Evolutionary conservation across 2,797 vertebrate genomes (phyloP).

Genomic region (Cryptoprocta ferox): DNA sequence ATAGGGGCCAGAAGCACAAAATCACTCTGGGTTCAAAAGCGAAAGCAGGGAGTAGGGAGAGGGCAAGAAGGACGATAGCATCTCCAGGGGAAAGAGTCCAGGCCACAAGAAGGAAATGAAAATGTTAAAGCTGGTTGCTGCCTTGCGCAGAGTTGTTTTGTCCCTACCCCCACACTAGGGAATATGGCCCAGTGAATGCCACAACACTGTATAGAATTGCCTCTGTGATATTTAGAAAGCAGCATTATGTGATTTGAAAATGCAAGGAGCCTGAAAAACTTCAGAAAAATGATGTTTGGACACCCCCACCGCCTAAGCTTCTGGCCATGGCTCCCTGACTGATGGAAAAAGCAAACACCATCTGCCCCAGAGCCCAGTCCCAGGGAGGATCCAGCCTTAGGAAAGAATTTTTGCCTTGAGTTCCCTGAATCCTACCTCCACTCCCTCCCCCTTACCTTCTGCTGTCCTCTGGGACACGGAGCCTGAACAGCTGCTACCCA

Average conservation of each 20-base stretch:
- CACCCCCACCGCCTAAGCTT: neutral
- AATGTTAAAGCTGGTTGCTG: neutral
- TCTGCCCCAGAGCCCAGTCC: conserved; percentile 38
- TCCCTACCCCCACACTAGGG: neutral
- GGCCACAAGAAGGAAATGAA: neutral
- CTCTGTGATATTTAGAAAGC: neutral
- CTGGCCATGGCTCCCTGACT: neutral
- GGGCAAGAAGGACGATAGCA: neutral
- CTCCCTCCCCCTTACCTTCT: conserved; percentile 54
- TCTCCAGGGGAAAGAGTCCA: neutral
- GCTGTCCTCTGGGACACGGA: conserved; percentile 54
- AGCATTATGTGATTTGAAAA: neutral
- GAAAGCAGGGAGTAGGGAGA: neutral
- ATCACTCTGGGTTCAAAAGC: neutral
- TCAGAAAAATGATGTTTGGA: neutral
- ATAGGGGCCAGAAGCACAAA: neutral
- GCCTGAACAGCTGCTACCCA: conserved; percentile 61
- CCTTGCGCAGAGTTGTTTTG: too few relatives aligned
- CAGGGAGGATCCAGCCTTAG: neutral
- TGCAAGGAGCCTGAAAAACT: neutral
- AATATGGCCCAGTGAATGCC: neutral
- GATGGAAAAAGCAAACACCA: conserved; percentile 28
- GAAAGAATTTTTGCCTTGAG: neutral
- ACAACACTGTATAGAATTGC: neutral
- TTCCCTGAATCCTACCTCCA: conserved; percentile 9